These are phyloP conservation scores for Epinotia nisella DNA, from an alignment of 2,888 invertebrate genomes.

Conservation along the genomic window DNA sequence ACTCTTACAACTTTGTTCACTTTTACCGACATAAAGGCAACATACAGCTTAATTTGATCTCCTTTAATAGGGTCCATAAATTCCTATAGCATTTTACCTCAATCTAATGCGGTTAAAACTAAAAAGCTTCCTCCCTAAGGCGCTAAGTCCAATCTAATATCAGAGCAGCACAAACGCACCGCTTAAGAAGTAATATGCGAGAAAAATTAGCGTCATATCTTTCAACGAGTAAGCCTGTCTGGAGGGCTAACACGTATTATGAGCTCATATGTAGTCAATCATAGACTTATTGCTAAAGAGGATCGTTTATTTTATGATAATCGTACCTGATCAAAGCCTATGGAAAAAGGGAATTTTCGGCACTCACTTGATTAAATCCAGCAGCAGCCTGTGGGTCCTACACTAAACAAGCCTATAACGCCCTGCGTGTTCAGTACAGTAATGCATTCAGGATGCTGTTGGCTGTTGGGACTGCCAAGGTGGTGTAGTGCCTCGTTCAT, in stretches of 20 bases:
- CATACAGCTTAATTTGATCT: conserved; percentile 1
- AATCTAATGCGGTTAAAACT: conserved; percentile 6
- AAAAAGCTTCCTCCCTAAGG: conserved; percentile 5
- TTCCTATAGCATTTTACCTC: neutral
- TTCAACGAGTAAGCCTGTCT: conserved; percentile 18
- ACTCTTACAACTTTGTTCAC: neutral
- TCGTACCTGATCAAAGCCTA: neutral
- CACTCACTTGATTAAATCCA: no score
- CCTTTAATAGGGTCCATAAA: neutral
- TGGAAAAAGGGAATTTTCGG: neutral
- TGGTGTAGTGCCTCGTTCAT: no score
- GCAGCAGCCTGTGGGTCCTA: no score
- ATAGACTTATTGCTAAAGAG: conserved; percentile 5
- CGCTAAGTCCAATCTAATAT: conserved; percentile 33
- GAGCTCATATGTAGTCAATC: neutral
- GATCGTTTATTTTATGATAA: conserved; percentile 3
- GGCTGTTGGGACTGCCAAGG: no score
- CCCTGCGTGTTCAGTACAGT: no score
- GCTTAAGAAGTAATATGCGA: conserved; percentile 21
- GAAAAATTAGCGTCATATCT: conserved; percentile 38
- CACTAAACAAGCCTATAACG: no score
- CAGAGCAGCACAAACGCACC: conserved; percentile 4
- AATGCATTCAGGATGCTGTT: no score
- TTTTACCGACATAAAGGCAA: neutral
- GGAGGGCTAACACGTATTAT: conserved; percentile 28